A percentile compares a stretch with the other conserved stretches of the same genome.
Conservation (phyloP, 2,113 vertebrate genomes). For the Phainopepla nitens region DNA sequence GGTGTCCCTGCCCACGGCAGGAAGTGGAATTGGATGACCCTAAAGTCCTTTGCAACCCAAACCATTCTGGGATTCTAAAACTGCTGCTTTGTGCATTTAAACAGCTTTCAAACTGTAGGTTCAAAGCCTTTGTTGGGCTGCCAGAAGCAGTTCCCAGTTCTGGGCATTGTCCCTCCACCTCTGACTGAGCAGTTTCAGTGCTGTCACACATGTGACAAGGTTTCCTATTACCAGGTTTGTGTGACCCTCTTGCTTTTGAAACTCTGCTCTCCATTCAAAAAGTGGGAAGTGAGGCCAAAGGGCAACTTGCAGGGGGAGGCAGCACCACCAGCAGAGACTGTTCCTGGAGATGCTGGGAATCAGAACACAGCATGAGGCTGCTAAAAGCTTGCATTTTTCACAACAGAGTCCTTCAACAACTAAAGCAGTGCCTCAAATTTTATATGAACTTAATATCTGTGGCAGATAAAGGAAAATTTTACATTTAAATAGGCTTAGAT, state of each 20-base stretch:
- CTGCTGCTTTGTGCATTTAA: background rate
- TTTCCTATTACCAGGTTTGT: background rate
- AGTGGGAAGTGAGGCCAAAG: constrained; percentile 24
- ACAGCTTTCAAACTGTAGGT: background rate
- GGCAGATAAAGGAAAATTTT: background rate
- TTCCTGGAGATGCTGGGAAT: background rate
- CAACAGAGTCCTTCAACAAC: background rate
- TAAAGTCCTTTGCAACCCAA: background rate
- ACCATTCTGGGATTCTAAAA: background rate
- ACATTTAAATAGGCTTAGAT: background rate
- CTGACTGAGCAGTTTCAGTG: background rate
- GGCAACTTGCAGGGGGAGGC: background rate
- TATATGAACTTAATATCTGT: background rate
- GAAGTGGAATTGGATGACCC: background rate
- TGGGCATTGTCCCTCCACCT: background rate
- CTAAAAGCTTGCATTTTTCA: background rate
- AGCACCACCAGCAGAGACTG: background rate
- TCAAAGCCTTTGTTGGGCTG: background rate
- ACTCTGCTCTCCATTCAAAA: background rate
- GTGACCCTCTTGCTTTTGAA: constrained; percentile 6
- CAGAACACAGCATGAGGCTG: background rate
- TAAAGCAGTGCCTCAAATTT: background rate
- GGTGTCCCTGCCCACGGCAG: background rate
- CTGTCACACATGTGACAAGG: background rate
- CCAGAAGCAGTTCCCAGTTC: background rate